Evolutionary conservation across 2,113 vertebrate genomes (phyloP), one percentile per base, ranked within the genome.

Genomic region (Scophthalmus maximus): DNA sequence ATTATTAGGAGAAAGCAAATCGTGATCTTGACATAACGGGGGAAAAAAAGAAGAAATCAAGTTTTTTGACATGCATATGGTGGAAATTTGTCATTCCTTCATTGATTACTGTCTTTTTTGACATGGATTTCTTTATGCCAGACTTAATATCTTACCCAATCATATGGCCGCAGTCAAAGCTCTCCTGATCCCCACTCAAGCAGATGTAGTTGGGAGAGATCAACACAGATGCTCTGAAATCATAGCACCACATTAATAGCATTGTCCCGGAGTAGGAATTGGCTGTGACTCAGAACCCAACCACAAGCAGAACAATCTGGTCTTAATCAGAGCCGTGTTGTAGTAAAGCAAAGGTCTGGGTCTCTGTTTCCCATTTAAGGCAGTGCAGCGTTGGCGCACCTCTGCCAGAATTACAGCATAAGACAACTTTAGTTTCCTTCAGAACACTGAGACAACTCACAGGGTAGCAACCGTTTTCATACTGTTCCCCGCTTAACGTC

Each of bases 301-400:
- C 83, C 68, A 73, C 75, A 83, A 67, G 78, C 79, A 83, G 89
- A 76, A 79, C 70, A 87, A 88, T 91, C 91, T 93, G 92, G 87
- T 83, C 89, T 86, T 93, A 94, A 94, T 94, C 93, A 93, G 88
- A 88, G 81, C 71, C 80, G 87, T 87, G 84, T 78, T 89, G 91
- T 82, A 87, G 88, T 87, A 88, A 88, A 92, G 90, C 83, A 75
- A 81, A 88, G 73, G 76, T 85, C 80, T 89, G 81, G 77, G 73
- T 86, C 78, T 92, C 81, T 88, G 82, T 88, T 94, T 92, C 73
- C 93, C 93, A 93, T 94, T 92, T 94, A 94, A 92, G 93, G 93
- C 87, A 92, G 86, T 92, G 85, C 66, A 84, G 78, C 77, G 38
- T 83, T 80, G 67, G 73, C 67, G 76, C 76, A 87, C 68, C 8